Conservation (phyloP, 2,113 vertebrate genomes). For the Pelmatolapia mariae region DNA sequence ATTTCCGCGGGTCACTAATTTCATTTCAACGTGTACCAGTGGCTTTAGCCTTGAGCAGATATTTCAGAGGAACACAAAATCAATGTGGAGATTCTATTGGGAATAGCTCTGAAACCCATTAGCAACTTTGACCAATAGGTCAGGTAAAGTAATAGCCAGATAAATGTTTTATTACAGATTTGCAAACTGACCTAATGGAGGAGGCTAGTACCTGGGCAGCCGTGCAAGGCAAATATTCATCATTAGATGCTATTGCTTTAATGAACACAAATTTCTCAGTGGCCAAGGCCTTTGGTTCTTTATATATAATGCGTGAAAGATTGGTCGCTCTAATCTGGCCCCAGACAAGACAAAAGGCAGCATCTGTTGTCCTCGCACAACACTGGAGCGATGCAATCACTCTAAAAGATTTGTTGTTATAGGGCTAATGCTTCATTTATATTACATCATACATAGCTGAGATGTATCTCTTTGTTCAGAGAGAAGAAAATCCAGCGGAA, state of each 20-base stretch:
- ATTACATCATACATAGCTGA: neutral
- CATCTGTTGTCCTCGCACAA: neutral
- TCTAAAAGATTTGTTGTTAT: neutral
- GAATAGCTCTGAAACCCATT: constrained; percentile 80
- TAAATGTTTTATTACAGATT: constrained; percentile 92
- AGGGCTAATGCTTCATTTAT: neutral
- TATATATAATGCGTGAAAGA: constrained; percentile 19
- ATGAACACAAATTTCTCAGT: constrained; percentile 55
- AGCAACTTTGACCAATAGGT: constrained; percentile 84
- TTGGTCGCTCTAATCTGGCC: neutral
- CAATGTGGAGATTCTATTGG: constrained; percentile 73
- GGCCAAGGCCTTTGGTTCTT: constrained; percentile 7
- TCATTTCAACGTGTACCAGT: constrained; percentile 73
- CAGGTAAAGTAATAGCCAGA: constrained; percentile 85
- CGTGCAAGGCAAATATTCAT: constrained; percentile 68
- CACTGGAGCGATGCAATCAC: neutral
- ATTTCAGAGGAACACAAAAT: constrained; percentile 81
- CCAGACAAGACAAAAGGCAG: constrained; percentile 7
- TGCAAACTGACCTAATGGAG: constrained; percentile 80
- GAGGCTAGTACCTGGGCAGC: constrained; percentile 68
- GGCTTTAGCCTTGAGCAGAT: constrained; percentile 75
- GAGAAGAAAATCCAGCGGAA: neutral
- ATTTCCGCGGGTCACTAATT: constrained; percentile 77
- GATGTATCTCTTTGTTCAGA: neutral
- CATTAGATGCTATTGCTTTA: constrained; percentile 56